Conservation (phyloP, 2,797 vertebrate species). For the Cetoscarus ocellatus region DNA sequence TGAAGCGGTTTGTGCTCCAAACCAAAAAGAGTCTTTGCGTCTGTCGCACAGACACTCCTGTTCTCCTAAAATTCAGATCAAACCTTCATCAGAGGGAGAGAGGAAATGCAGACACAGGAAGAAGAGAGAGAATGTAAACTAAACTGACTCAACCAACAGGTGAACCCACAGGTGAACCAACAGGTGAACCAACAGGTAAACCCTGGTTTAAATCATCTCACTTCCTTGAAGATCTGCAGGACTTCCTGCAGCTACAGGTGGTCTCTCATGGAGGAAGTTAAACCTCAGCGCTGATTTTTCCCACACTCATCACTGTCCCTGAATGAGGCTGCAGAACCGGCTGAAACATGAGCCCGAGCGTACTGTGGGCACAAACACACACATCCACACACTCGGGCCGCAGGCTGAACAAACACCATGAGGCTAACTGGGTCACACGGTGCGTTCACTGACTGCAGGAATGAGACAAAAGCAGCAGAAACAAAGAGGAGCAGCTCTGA, state of each 20-base stretch:
- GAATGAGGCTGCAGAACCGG: slow-evolving; percentile 1
- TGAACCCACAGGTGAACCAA: neutral
- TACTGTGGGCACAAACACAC: slow-evolving; percentile 6
- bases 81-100: no score
- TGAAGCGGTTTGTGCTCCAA: no score
- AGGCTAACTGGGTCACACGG: slow-evolving; percentile 50
- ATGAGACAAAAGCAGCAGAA: slow-evolving; percentile 27
- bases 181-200: neutral
- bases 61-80: no score
- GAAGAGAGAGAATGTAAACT: neutral
- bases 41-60: no score
- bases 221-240: neutral
- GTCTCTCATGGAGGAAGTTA: neutral
- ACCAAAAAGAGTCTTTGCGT: no score
- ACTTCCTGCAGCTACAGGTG: slow-evolving; percentile 5
- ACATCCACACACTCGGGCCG: slow-evolving; percentile 7
- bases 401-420: slow-evolving; percentile 28
- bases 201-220: neutral
- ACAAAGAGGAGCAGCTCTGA: slow-evolving; percentile 27
- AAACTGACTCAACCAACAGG: neutral
- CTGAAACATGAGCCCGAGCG: slow-evolving; percentile 28
- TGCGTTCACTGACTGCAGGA: slow-evolving; percentile 48
- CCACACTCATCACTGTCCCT: neutral
- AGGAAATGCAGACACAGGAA: no score
- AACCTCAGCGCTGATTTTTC: neutral